Conservation (phyloP, 2,797 vertebrate genomes). For the Chloroceryle inda region DNA sequence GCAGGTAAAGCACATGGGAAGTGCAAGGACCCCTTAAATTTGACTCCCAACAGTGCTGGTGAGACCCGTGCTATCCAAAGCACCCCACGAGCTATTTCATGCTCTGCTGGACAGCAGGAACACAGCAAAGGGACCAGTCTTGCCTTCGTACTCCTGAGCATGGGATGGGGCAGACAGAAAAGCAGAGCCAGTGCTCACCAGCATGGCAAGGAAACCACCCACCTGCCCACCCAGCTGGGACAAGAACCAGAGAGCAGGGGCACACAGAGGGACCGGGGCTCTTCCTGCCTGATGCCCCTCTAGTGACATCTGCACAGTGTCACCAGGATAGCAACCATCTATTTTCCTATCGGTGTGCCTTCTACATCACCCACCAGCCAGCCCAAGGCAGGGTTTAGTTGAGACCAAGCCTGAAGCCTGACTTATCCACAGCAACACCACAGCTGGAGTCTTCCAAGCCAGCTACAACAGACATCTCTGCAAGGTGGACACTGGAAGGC, state of each 20-base stretch:
- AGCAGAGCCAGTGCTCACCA: background rate
- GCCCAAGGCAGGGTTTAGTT: background rate
- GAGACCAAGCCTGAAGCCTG: background rate
- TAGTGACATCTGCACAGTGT: background rate
- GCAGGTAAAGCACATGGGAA: background rate
- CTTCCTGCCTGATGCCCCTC: background rate
- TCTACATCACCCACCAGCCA: background rate
- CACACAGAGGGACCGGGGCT: background rate
- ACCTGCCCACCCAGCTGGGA: background rate
- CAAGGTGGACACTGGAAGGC: background rate
- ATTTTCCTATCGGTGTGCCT: background rate
- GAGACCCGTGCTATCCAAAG: background rate
- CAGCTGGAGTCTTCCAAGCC: background rate
- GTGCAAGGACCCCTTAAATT: background rate
- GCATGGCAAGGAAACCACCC: background rate
- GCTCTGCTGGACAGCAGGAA: background rate
- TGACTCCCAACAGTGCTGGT: background rate
- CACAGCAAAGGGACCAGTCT: background rate
- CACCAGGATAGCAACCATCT: accelerated
- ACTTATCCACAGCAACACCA: background rate
- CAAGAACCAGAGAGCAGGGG: background rate
- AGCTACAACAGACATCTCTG: background rate
- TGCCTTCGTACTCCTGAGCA: background rate
- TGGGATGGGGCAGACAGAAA: background rate
- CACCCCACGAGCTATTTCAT: background rate